Conservation (phyloP, 1,140 invertebrate genomes). For the Diorhabda elongata region DNA sequence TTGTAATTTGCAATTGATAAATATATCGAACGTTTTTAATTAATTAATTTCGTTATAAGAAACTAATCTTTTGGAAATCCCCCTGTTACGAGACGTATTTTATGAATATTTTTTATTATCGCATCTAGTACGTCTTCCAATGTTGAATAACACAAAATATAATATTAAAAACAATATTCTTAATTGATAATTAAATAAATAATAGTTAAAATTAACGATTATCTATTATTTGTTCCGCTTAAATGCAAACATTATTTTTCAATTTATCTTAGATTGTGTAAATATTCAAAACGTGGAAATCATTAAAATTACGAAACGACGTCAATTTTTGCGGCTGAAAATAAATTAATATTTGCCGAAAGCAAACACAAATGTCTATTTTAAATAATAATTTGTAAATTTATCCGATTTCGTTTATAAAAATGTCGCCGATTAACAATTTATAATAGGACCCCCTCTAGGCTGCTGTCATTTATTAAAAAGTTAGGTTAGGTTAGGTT, state of each 20-base stretch:
- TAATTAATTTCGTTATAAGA: too few species aligned
- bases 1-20: too few species aligned
- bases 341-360: background rate
- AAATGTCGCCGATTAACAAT: too few species aligned
- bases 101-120: slow-evolving; percentile 13
- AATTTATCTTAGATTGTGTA: slow-evolving; percentile 16
- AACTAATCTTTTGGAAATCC: background rate
- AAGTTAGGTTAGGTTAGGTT: too few species aligned
- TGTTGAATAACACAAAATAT: slow-evolving; percentile 13
- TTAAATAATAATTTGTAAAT: too few species aligned
- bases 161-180: slow-evolving; percentile 8
- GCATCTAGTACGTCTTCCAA: slow-evolving; percentile 6
- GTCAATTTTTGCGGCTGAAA: background rate
- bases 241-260: slow-evolving; percentile 18
- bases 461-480: too few species aligned
- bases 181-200: slow-evolving; percentile 18
- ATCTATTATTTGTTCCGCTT: slow-evolving; percentile 18
- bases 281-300: slow-evolving; percentile 9
- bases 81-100: background rate
- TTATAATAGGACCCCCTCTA: too few species aligned
- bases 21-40: too few species aligned
- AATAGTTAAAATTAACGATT: slow-evolving; percentile 18
- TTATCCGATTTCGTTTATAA: too few species aligned
- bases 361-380: background rate
- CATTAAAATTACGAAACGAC: background rate